Conservation (phyloP, 2,888 invertebrate species). For the Peribatodes rhomboidaria region DNA sequence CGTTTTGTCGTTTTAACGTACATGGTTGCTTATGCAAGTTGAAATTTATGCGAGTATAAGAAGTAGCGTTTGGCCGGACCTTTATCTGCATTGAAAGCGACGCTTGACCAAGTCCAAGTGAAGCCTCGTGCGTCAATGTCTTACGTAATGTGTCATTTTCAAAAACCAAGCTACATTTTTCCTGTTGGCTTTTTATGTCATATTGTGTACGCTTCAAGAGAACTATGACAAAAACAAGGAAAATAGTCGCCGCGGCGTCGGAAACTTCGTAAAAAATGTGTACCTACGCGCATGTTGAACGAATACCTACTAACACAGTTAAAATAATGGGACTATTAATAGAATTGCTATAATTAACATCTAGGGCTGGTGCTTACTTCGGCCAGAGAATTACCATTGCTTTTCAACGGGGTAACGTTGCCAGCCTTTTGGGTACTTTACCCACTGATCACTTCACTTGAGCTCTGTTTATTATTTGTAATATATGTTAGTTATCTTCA, state of each 20-base stretch:
- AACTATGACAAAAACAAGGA: constrained; percentile 11
- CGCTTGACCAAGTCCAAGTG: not conserved
- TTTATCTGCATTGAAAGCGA: not conserved
- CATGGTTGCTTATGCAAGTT: too few species aligned
- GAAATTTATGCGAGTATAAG: too few species aligned
- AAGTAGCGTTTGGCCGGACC: too few species aligned
- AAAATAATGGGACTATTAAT: not conserved
- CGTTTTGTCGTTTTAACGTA: too few species aligned
- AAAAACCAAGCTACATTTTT: not conserved
- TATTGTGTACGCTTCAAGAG: constrained; percentile 1
- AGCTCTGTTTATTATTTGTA: too few species aligned
- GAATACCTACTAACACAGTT: not conserved
- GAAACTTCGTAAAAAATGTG: not conserved
- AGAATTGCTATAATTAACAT: not conserved
- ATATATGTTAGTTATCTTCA: too few species aligned
- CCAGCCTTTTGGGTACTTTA: too few species aligned
- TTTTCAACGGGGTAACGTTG: too few species aligned
- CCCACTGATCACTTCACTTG: too few species aligned
- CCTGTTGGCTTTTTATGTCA: constrained; percentile 8
- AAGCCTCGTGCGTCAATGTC: not conserved
- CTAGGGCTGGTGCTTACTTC: too few species aligned
- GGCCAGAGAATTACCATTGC: too few species aligned
- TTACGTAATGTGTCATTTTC: not conserved
- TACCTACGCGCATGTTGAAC: not conserved
- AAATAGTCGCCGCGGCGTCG: not conserved